Conservation (phyloP, 2,797 vertebrate genomes). For the Garrulus glandarius region DNA sequence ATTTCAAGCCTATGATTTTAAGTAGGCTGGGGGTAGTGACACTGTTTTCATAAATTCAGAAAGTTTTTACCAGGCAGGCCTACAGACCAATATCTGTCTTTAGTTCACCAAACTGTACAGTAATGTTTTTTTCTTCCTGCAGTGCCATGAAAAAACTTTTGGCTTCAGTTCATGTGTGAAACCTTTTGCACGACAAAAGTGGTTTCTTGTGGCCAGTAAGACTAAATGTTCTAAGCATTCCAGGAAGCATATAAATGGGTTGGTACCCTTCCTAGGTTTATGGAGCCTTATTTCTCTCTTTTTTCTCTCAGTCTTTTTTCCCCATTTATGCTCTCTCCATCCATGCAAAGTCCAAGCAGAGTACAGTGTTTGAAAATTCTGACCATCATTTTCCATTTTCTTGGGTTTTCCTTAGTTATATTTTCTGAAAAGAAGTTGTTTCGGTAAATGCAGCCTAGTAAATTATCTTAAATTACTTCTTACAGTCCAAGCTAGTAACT, state of each 20-base stretch:
- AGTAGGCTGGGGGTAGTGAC: background rate
- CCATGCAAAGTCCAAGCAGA: background rate
- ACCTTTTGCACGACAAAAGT: conserved; percentile 32
- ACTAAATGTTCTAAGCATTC: conserved; percentile 28
- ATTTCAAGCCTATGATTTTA: background rate
- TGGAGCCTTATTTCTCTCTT: background rate
- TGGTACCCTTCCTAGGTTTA: background rate
- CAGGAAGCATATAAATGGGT: conserved; percentile 44
- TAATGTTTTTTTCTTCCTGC: conserved; percentile 21
- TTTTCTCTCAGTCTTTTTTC: background rate
- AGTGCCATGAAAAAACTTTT: background rate
- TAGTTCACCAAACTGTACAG: background rate
- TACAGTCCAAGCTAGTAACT: background rate
- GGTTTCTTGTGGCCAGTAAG: conserved; percentile 21
- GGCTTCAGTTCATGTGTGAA: conserved; percentile 39
- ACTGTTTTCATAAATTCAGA: background rate
- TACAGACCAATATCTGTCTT: background rate
- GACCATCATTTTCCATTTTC: conserved; percentile 25
- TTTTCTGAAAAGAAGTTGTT: conserved; percentile 49
- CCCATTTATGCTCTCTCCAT: background rate
- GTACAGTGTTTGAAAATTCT: background rate
- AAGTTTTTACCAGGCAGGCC: background rate
- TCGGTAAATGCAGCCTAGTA: conserved; percentile 45
- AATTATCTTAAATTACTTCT: conserved; percentile 56
- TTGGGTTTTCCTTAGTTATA: conserved; percentile 13